These are phyloP conservation scores for Alligator sinensis DNA, from an alignment of 2,113 vertebrate species.

Conservation along the genomic window DNA sequence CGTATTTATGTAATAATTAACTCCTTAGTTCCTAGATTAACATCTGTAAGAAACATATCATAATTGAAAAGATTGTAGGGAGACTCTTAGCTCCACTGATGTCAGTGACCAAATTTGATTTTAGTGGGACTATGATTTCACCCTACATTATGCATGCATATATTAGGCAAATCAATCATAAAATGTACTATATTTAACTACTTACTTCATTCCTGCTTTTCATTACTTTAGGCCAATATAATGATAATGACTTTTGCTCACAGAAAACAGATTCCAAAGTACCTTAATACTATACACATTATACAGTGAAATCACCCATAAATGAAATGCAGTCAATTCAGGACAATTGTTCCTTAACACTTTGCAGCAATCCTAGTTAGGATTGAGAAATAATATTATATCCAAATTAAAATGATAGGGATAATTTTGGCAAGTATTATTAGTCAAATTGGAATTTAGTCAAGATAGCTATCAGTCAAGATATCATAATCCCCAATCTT, in stretches of 20 bases:
- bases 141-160: neutral
- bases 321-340: too few relatives aligned
- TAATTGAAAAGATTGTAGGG: neutral
- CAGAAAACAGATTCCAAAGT: too few relatives aligned
- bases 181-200: too few relatives aligned
- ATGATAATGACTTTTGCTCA: neutral
- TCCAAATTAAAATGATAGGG: neutral
- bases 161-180: too few relatives aligned
- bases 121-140: neutral
- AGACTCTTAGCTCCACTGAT: neutral
- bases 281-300: neutral
- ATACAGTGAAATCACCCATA: neutral
- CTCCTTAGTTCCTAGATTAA: too few relatives aligned
- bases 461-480: neutral
- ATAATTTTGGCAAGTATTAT: neutral
- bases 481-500: neutral
- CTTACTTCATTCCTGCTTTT: neutral
- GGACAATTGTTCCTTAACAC: too few relatives aligned
- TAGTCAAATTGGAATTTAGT: neutral
- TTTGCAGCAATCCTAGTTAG: too few relatives aligned
- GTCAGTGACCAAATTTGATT: neutral
- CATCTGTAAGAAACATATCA: too few relatives aligned
- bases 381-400: neutral
- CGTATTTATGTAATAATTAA: too few relatives aligned
- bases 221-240: neutral